Base-by-base conservation (phyloP, 2,888 invertebrate genomes). In the Lathronympha strigana region DNA sequence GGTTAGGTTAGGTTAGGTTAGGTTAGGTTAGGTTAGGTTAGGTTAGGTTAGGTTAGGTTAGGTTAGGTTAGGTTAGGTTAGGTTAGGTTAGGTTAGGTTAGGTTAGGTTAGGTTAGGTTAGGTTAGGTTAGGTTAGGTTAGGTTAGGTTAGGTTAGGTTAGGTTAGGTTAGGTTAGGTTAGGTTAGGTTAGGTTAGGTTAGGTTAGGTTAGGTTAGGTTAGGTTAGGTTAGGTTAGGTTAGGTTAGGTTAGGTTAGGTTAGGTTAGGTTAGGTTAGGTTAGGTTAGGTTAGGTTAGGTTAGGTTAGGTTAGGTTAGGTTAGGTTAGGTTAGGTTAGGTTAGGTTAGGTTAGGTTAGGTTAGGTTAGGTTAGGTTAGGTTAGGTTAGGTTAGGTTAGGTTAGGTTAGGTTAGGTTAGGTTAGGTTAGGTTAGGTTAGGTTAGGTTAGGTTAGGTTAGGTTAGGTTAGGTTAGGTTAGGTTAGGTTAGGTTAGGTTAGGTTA, bases 1-100 rank as follows among this genome's bases (percentile, higher is more conserved):
- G 43, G 43, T 43, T 43, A 43, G 43, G 43, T 43, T 43, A 43
- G 43, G 43, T 43, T 43, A 43, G 43, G 43, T 43, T 43, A 43
- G 43, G 43, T 43, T 43, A 43, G 43, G 43, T 43, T 43, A 43
- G 43, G 43, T 43, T 43, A 43, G 43, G 43, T 43, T 43, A 43
- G 43, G 43, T 43, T 43, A 43, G 43, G 43, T 43, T 43, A 43
- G 43, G 43, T 43, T 43, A 43, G 43, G 43, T 43, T 43, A 43
- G 43, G 43, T 43, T 43, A 43, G 43, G 43, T 43, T 43, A 43
- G 43, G 43, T 43, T 43, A 43, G 43, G 43, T 43, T 43, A 43
- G 43, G 43, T 43, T 43, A 43, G 43, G 43, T 43, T 43, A 43
- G 43, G 43, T 43, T 43, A 43, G 43, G 43, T 43, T 43, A 43